Percentiles rank a stretch among this genome's conserved stretches.
Conservation (phyloP, 2,888 invertebrate species). For the Chalcosyrphus nemorum region DNA sequence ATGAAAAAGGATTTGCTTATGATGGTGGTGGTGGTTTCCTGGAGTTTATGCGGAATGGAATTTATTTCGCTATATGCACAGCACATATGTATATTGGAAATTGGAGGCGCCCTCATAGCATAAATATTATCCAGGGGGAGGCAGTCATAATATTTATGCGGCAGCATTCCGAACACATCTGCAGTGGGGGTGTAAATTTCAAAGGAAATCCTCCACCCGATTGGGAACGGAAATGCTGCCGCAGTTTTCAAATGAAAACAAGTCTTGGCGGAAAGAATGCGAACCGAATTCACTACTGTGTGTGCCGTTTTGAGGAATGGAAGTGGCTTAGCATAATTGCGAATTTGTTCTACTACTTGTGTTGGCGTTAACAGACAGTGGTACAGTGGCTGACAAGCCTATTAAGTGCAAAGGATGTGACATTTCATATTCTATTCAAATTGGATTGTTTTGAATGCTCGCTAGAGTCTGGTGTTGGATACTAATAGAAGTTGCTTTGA, state of each 20-base stretch:
- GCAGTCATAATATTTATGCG: conserved; percentile 37
- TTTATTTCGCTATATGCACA: conserved; percentile 34
- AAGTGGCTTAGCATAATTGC: no score
- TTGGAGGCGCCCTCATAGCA: conserved; percentile 52
- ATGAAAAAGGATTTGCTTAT: conserved; percentile 12
- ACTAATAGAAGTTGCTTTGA: no score
- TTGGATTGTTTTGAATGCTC: no score
- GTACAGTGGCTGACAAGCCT: no score
- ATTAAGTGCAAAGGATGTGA: no score
- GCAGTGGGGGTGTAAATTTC: conserved; percentile 42
- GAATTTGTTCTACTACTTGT: no score
- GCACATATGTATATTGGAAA: no score
- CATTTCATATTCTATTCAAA: no score
- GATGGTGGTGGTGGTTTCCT: conserved; percentile 8
- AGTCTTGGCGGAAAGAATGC: neutral
- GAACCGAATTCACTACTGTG: neutral
- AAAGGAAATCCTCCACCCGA: conserved; percentile 41
- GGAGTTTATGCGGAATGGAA: conserved; percentile 33
- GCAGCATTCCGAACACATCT: conserved; percentile 31
- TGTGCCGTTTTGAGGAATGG: no score
- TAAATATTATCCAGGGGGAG: conserved; percentile 45
- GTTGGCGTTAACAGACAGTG: no score
- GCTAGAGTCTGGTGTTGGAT: no score
- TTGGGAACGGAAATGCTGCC: conserved; percentile 47
- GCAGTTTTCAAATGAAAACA: conserved; percentile 32